These are phyloP conservation scores for Cantharis nigra DNA, from an alignment of 2,888 invertebrate species.

Conservation along the genomic window DNA sequence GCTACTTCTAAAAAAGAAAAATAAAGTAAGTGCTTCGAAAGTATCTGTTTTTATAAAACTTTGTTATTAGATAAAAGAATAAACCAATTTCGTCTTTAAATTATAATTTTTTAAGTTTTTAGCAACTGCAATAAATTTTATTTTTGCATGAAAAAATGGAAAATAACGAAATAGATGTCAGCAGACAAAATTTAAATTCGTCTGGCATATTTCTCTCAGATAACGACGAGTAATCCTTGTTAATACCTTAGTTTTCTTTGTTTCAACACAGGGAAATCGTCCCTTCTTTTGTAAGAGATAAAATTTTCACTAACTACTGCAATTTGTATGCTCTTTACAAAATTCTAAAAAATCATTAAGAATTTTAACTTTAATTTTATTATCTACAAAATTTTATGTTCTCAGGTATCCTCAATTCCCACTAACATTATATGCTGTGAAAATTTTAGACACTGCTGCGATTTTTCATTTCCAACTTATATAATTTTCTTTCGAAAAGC, in stretches of 20 bases:
- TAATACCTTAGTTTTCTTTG: constrained; percentile 33
- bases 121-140: constrained; percentile 13
- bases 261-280: constrained; percentile 33
- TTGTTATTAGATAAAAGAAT: constrained; percentile 11
- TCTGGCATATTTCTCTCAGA: constrained; percentile 29
- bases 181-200: constrained; percentile 21
- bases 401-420: neutral
- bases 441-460: neutral
- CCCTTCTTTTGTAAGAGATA: constrained; percentile 22
- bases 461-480: neutral
- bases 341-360: constrained; percentile 7
- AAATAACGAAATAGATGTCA: constrained; percentile 20
- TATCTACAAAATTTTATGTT: neutral
- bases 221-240: constrained; percentile 34
- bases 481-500: neutral
- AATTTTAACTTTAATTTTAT: neutral
- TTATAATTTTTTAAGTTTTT: constrained; percentile 10
- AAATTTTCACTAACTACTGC: constrained; percentile 22
- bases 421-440: neutral
- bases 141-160: constrained; percentile 11
- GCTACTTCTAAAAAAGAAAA: neutral
- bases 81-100: constrained; percentile 13
- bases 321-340: constrained; percentile 32
- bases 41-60: neutral
- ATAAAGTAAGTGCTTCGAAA: neutral